Conservation (phyloP, 2,888 invertebrate genomes). For the Drosophila demipolita region DNA sequence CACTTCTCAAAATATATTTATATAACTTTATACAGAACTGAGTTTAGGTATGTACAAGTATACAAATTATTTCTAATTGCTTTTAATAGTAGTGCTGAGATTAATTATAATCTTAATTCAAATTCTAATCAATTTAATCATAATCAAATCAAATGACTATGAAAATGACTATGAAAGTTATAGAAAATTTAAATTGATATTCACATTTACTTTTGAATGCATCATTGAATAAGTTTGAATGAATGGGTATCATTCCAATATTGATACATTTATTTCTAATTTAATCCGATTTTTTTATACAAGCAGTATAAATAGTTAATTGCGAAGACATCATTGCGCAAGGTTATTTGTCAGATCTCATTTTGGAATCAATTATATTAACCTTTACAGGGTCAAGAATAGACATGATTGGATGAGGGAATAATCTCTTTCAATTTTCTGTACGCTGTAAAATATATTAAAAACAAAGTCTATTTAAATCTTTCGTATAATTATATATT, state of each 20-base stretch:
- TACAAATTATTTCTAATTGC: not conserved
- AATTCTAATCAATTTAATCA: not conserved
- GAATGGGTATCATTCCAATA: not conserved
- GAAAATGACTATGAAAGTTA: not conserved
- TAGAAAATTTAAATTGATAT: not conserved
- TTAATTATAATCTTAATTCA: not conserved
- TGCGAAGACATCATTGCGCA: not conserved
- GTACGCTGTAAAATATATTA: conserved; percentile 1
- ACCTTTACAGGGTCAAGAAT: conserved; percentile 16
- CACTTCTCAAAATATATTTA: not conserved
- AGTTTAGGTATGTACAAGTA: not conserved
- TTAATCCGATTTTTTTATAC: not conserved
- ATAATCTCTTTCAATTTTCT: not conserved
- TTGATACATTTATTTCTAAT: not conserved
- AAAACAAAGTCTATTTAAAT: conserved; percentile 39
- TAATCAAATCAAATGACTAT: not conserved
- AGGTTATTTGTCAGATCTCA: not conserved
- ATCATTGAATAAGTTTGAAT: not conserved
- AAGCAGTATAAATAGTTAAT: not conserved
- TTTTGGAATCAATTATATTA: conserved; percentile 11
- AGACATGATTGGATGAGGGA: not conserved
- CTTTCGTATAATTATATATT: conserved; percentile 77
- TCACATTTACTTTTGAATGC: not conserved
- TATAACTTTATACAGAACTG: not conserved
- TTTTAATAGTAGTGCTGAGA: not conserved